Percentiles rank a stretch among this genome's conserved stretches.
Evolutionary conservation across 2,888 invertebrate genomes (phyloP).

Genomic region (Tetragnatha montana): DNA sequence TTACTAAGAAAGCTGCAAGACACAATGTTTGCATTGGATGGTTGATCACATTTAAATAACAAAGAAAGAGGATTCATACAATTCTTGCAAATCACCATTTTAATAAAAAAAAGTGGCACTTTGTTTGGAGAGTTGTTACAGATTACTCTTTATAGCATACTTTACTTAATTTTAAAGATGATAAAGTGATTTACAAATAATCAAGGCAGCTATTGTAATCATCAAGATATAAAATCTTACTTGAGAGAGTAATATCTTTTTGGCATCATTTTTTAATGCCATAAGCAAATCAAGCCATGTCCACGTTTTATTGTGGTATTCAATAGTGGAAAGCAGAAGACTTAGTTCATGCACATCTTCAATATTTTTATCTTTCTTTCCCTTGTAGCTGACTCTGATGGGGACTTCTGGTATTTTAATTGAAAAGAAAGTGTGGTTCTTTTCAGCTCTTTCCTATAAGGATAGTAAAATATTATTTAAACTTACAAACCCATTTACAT

Average conservation of each 20-base stretch:
- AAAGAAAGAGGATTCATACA: no score
- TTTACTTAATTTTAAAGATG: background rate
- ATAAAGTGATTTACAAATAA: background rate
- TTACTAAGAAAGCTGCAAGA: no score
- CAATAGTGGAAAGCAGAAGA: conserved; percentile 94
- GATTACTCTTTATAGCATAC: background rate
- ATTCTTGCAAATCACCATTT: background rate
- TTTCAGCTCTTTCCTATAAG: conserved; percentile 91
- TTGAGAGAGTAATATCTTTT: conserved; percentile 89
- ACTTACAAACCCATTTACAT: no score
- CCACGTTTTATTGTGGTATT: conserved; percentile 99
- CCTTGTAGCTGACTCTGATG: conserved; percentile 92
- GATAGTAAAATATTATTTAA: background rate
- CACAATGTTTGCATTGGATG: no score
- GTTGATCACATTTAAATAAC: no score
- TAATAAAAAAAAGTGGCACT: background rate
- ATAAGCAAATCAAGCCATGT: conserved; percentile 98
- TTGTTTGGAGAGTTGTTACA: no score
- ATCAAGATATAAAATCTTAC: conserved; percentile 75
- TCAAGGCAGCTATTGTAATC: background rate
- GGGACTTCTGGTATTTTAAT: conserved; percentile 98
- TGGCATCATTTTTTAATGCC: conserved; percentile 95
- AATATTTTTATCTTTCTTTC: conserved; percentile 98
- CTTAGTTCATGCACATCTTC: conserved; percentile 96
- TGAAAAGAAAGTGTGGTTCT: conserved; percentile 98